phyloP scores from a whole-genome alignment of 2,797 vertebrate species.

The Chrosomus eos region DNA sequence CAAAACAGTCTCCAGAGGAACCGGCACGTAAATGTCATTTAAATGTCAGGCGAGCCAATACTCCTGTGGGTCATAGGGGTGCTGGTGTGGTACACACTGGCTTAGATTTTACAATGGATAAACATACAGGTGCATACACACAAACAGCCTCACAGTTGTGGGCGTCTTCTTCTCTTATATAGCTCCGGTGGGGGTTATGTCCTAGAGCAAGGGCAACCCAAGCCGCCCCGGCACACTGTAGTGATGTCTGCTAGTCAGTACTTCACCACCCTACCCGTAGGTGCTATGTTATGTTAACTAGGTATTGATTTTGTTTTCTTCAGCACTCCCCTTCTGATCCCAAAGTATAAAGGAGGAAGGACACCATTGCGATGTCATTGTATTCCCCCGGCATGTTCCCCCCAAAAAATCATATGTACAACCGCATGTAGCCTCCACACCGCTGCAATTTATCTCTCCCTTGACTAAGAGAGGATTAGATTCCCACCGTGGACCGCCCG shows the following conservation, averaged over 20 bases:
- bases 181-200: conserved; percentile 55
- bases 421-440: conserved; percentile 1
- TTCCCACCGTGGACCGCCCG: conserved; percentile 8
- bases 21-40: conserved; percentile 65
- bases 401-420: conserved; percentile 39
- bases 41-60: conserved; percentile 68
- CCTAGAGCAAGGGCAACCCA: conserved; percentile 63
- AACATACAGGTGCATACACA: conserved; percentile 42
- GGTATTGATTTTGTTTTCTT: conserved; percentile 56
- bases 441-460: conserved; percentile 21
- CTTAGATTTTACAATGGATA: conserved; percentile 53
- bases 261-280: conserved; percentile 35
- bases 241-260: conserved; percentile 45
- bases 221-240: conserved; percentile 27
- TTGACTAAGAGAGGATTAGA: conserved; percentile 39
- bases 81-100: conserved; percentile 56
- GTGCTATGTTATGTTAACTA: conserved; percentile 65
- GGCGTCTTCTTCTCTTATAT: conserved; percentile 46
- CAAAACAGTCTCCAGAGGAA: conserved; percentile 49
- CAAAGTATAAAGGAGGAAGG: conserved; percentile 51
- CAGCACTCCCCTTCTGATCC: conserved; percentile 53
- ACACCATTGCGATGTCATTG: conserved; percentile 54
- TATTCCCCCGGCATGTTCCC: conserved; percentile 55
- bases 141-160: conserved; percentile 28
- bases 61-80: conserved; percentile 58